phyloP scores from a whole-genome alignment of 2,797 vertebrate species.

The Lepilemur ruficaudatus region DNA sequence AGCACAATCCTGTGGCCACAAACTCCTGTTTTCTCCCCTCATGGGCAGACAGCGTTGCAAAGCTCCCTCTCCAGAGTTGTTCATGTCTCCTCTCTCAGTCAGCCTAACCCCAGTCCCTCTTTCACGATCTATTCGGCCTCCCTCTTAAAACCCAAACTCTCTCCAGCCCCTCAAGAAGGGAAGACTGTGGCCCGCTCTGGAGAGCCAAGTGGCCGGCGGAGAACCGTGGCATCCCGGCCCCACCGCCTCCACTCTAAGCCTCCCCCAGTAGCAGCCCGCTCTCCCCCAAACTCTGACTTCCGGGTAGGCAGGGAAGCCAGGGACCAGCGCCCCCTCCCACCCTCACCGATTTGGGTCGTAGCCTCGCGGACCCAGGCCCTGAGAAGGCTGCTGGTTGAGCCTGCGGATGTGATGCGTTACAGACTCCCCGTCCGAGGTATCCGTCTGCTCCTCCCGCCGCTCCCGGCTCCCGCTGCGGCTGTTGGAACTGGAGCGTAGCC shows the following conservation, averaged over 20 bases:
- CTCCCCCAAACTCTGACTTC: neutral
- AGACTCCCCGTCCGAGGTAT: conserved; percentile 94
- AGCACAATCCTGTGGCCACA: neutral
- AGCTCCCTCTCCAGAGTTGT: neutral
- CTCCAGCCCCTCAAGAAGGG: neutral
- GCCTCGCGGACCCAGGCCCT: conserved; percentile 82
- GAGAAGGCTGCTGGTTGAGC: conserved; percentile 92
- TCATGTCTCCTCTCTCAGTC: neutral
- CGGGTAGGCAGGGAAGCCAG: neutral
- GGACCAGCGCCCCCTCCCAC: neutral
- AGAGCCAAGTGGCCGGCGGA: neutral
- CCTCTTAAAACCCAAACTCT: neutral
- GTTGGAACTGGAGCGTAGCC: conserved; percentile 90
- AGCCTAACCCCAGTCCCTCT: neutral
- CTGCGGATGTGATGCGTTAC: conserved; percentile 88
- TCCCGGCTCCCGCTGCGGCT: conserved; percentile 94
- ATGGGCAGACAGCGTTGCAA: neutral
- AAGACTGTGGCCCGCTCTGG: neutral
- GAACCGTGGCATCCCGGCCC: neutral
- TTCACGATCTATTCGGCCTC: neutral
- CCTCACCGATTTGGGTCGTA: conserved; percentile 93
- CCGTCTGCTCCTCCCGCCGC: conserved; percentile 90
- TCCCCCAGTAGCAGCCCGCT: neutral
- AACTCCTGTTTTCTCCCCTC: neutral
- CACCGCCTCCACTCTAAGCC: neutral